These are phyloP conservation scores for Tragelaphus imberbis DNA, from an alignment of 2,113 vertebrate genomes.

Conservation along the genomic window DNA sequence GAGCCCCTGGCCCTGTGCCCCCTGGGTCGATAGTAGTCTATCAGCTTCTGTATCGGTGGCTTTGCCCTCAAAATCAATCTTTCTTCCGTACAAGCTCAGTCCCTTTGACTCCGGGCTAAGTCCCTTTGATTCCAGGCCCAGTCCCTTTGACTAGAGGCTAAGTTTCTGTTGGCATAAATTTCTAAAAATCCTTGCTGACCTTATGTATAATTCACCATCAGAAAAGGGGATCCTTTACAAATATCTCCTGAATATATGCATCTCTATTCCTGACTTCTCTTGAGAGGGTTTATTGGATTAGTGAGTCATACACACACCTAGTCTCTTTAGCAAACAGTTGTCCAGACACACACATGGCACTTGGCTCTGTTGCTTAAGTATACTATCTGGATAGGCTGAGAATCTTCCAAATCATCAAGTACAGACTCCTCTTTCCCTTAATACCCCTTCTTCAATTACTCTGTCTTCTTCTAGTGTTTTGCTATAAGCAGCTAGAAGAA, in stretches of 20 bases:
- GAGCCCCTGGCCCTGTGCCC: accelerated
- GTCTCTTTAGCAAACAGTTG: background rate
- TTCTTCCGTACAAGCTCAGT: background rate
- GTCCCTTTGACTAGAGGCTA: background rate
- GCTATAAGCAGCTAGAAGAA: background rate
- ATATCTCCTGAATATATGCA: background rate
- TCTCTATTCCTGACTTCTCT: background rate
- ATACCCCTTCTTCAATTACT: background rate
- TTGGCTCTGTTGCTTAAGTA: background rate
- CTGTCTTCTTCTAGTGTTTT: background rate
- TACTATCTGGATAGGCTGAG: background rate
- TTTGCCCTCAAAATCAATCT: background rate
- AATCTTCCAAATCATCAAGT: background rate
- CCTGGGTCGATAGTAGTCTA: no score
- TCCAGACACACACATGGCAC: background rate
- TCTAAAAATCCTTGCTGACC: background rate
- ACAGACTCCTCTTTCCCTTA: background rate
- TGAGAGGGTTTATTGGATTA: background rate
- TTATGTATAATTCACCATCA: background rate
- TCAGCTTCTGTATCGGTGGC: background rate
- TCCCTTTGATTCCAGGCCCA: background rate
- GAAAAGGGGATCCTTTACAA: background rate
- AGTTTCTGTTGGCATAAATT: background rate
- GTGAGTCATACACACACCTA: background rate
- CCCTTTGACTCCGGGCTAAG: background rate